These are phyloP conservation scores for Rhea pennata DNA, from an alignment of 2,113 vertebrate genomes.

Conservation along the genomic window DNA sequence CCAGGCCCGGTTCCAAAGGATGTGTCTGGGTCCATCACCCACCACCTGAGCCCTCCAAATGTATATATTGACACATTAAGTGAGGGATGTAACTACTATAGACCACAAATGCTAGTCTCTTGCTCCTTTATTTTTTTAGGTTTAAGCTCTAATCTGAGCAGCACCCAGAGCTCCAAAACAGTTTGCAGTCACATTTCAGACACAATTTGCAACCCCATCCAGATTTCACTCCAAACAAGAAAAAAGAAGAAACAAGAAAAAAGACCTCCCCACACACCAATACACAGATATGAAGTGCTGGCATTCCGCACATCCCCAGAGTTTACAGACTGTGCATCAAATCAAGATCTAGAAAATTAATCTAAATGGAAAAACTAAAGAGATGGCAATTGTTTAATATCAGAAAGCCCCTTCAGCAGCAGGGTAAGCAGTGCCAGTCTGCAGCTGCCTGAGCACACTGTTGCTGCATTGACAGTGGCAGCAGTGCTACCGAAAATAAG, in stretches of 20 bases:
- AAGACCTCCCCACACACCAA: neutral
- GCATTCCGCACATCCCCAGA: neutral
- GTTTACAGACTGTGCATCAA: neutral
- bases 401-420: neutral
- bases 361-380: neutral
- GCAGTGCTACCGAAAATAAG: neutral
- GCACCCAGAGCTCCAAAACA: neutral
- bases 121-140: neutral
- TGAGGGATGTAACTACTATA: neutral
- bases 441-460: neutral
- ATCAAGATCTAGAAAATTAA: neutral
- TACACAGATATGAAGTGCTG: accelerated
- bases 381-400: neutral
- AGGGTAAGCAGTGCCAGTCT: neutral
- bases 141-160: neutral
- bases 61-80: accelerated
- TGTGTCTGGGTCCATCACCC: too few relatives aligned
- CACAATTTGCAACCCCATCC: neutral
- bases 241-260: neutral
- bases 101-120: neutral
- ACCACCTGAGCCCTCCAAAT: neutral
- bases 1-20: neutral
- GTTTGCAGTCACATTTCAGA: neutral
- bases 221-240: neutral
- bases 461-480: neutral